Evolutionary conservation across 2,113 vertebrate species (phyloP).

Genomic region (Zonotrichia leucophrys): DNA sequence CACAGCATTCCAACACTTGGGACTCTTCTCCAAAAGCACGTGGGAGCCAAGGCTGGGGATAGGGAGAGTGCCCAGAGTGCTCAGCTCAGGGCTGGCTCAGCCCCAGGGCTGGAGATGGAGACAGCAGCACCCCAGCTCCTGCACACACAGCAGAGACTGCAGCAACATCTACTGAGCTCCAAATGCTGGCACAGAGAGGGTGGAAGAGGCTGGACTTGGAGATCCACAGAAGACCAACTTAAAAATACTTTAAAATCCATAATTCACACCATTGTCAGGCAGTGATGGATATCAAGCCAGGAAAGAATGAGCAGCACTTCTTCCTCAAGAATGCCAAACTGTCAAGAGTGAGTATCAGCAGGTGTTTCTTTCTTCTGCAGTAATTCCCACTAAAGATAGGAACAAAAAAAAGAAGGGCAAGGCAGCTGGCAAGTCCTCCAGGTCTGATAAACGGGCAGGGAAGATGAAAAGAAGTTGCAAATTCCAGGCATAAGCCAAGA

Average conservation of each 20-base stretch:
- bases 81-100: background rate
- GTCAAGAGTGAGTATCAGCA: background rate
- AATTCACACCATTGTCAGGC: background rate
- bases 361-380: background rate
- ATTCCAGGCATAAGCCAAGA: background rate
- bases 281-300: background rate
- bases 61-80: background rate
- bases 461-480: background rate
- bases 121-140: background rate
- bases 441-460: background rate
- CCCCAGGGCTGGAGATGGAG: background rate
- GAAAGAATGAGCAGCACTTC: background rate
- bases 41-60: background rate
- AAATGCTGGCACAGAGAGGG: background rate
- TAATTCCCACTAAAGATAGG: background rate
- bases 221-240: background rate
- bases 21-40: fast-evolving
- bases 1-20: background rate
- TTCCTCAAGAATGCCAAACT: background rate
- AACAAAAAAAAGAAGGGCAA: background rate
- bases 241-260: background rate
- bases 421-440: background rate
- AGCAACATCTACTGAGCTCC: background rate
- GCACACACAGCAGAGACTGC: background rate
- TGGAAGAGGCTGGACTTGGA: background rate